A percentile compares a stretch with the other conserved stretches of the same genome.
Conservation (phyloP, 2,888 invertebrate species). For the Drosophila paracracens region DNA sequence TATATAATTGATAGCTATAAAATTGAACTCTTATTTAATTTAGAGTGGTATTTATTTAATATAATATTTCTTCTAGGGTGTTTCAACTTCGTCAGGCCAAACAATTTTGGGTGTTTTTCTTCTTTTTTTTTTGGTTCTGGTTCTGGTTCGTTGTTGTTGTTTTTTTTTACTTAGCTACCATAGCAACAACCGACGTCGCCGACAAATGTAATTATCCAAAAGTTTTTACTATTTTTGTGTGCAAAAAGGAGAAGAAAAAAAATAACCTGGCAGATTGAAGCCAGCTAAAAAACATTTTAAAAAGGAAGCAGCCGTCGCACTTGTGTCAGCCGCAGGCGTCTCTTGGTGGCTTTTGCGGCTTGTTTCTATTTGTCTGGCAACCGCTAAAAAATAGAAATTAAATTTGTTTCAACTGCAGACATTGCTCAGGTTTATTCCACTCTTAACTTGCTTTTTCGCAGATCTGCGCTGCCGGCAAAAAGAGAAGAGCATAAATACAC, state of each 20-base stretch:
- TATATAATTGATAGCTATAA: no score
- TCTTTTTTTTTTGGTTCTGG: background rate
- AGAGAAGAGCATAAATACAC: conserved; percentile 31
- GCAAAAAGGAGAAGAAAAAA: conserved; percentile 16
- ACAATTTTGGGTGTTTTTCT: no score
- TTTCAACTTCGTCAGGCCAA: background rate
- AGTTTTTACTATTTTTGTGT: conserved; percentile 70
- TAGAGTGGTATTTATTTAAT: background rate
- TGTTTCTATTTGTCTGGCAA: conserved; percentile 71
- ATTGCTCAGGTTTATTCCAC: conserved; percentile 51
- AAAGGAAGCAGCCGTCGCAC: conserved; percentile 43
- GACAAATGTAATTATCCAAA: conserved; percentile 77
- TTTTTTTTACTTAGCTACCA: conserved; percentile 52
- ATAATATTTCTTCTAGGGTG: background rate
- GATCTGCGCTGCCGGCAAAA: conserved; percentile 12
- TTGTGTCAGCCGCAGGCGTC: conserved; percentile 59
- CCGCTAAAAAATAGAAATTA: conserved; percentile 75
- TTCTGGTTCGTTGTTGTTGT: background rate
- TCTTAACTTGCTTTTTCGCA: conserved; percentile 23
- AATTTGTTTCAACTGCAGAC: conserved; percentile 77
- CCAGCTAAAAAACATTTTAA: conserved; percentile 39
- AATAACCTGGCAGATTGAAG: conserved; percentile 34
- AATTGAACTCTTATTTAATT: background rate
- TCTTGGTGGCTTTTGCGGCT: conserved; percentile 60
- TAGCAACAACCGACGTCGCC: conserved; percentile 53